A percentile compares a stretch with the other conserved stretches of the same genome.
phyloP scores from a whole-genome alignment of 2,888 invertebrate genomes.

The Leptopilina myrica region DNA sequence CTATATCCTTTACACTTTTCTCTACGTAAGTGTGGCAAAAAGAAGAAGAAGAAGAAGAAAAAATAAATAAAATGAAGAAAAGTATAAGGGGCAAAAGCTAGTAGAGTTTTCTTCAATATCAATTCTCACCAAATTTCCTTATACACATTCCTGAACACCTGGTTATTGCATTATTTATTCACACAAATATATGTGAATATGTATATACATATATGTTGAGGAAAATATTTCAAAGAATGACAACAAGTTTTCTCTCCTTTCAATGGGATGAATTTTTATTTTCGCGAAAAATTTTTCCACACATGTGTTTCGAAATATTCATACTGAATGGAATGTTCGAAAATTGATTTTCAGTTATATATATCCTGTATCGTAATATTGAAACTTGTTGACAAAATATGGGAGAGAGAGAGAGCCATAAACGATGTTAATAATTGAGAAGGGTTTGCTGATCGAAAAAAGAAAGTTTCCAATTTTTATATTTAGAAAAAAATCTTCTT shows the following conservation, averaged over 20 bases:
- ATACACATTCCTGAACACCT: slow-evolving; percentile 8
- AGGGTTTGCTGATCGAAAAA: too few species aligned
- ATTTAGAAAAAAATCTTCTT: too few species aligned
- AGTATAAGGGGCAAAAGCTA: not conserved
- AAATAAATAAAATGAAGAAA: too few species aligned
- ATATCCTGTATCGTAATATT: too few species aligned
- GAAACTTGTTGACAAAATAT: too few species aligned
- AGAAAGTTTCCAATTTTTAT: too few species aligned
- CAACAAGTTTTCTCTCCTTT: slow-evolving; percentile 4
- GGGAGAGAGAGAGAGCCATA: too few species aligned
- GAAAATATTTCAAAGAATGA: slow-evolving; percentile 5
- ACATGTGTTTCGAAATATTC: too few species aligned
- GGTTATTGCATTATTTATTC: slow-evolving; percentile 31
- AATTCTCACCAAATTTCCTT: slow-evolving; percentile 17
- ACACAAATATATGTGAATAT: not conserved
- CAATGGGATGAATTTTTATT: slow-evolving; percentile 14
- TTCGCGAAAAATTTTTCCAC: not conserved
- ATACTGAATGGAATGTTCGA: too few species aligned
- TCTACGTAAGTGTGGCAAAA: not conserved
- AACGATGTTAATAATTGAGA: too few species aligned
- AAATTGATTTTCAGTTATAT: too few species aligned
- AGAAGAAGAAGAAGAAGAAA: too few species aligned
- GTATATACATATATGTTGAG: not conserved
- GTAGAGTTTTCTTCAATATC: not conserved
- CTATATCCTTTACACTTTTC: not conserved